phyloP scores from a whole-genome alignment of 2,888 invertebrate species.

The Camponotus fellah region DNA sequence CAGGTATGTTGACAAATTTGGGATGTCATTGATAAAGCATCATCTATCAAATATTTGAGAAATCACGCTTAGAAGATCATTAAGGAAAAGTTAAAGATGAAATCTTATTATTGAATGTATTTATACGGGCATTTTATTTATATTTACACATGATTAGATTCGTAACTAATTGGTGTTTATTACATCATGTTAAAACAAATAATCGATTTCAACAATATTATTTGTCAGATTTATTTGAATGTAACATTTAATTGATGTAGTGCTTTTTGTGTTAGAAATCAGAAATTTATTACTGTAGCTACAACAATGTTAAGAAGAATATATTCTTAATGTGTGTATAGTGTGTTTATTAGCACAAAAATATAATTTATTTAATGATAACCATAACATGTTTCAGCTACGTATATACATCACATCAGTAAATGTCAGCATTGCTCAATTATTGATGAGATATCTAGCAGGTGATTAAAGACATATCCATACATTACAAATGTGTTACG shows the following conservation, averaged over 20 bases:
- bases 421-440: conserved; percentile 65
- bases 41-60: conserved; percentile 7
- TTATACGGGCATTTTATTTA: background rate
- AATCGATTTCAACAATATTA: conserved; percentile 12
- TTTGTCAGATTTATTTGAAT: conserved; percentile 28
- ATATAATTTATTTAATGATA: conserved; percentile 35
- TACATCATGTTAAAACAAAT: conserved; percentile 15
- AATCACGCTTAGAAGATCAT: conserved; percentile 8
- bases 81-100: conserved; percentile 18
- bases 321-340: conserved; percentile 24
- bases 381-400: conserved; percentile 72
- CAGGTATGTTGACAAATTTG: conserved; percentile 7
- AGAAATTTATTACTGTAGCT: conserved; percentile 21
- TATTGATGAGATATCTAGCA: conserved; percentile 65
- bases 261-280: conserved; percentile 13
- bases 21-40: background rate
- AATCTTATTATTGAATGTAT: conserved; percentile 2
- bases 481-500: conserved; percentile 40
- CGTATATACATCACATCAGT: conserved; percentile 64
- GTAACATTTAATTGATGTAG: conserved; percentile 27
- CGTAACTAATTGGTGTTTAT: background rate
- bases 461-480: conserved; percentile 65
- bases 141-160: conserved; percentile 1
- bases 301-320: conserved; percentile 3
- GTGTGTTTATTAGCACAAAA: background rate